A percentile compares a stretch with the other conserved stretches of the same genome.
Evolutionary conservation across 35 echinoderm and acorn worm genomes (phyloP).

Genomic region (Holothuria glaberrima): DNA sequence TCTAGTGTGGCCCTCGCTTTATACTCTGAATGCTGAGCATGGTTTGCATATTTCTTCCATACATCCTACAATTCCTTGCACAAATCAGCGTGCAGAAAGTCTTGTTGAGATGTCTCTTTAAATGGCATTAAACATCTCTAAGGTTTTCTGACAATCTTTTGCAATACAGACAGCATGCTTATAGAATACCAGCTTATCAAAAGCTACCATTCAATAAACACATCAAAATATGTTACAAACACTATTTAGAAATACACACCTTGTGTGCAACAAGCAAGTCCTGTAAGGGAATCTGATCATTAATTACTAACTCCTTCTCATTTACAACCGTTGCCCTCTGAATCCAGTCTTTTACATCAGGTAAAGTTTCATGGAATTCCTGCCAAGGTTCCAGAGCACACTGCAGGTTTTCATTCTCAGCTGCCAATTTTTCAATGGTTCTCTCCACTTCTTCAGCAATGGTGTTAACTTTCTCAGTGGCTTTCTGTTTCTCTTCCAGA

Average conservation of each 20-base stretch:
- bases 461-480: conserved; percentile 39
- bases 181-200: too few relatives aligned
- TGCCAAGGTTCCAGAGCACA: conserved; percentile 76
- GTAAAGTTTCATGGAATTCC: conserved; percentile 67
- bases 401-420: conserved; percentile 60
- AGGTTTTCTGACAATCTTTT: too few relatives aligned
- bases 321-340: conserved; percentile 42
- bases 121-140: too few relatives aligned
- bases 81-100: too few relatives aligned
- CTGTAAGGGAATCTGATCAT: conserved; percentile 47
- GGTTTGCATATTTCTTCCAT: too few relatives aligned
- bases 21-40: too few relatives aligned
- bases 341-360: conserved; percentile 69
- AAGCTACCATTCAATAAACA: too few relatives aligned
- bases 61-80: too few relatives aligned
- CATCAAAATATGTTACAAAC: background rate
- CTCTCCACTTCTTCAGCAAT: conserved; percentile 66
- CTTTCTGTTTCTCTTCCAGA: conserved; percentile 51
- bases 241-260: conserved; percentile 41
- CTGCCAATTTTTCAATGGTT: conserved; percentile 19
- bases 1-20: too few relatives aligned
- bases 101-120: too few relatives aligned
- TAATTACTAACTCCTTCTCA: conserved; percentile 44
- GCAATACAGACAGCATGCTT: too few relatives aligned
- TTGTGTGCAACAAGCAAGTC: conserved; percentile 63